A percentile compares a stretch with the other conserved stretches of the same genome.
Conservation (phyloP, 2,797 vertebrate genomes). For the Sebastolobus altivelis region DNA sequence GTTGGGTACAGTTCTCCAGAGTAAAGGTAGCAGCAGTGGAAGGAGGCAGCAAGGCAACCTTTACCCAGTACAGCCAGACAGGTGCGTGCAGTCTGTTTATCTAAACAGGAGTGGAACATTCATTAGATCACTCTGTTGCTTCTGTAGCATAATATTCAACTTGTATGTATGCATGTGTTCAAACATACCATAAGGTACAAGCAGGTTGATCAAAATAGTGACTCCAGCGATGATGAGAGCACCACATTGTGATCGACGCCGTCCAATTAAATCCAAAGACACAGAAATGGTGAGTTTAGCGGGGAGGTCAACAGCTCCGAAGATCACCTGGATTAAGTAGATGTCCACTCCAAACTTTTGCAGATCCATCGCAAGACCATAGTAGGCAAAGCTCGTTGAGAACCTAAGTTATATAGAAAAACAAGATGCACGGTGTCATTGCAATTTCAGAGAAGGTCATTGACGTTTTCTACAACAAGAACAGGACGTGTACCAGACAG, state of each 20-base stretch:
- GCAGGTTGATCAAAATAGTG: slow-evolving; percentile 87
- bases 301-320: slow-evolving; percentile 91
- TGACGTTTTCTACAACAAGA: slow-evolving; percentile 8
- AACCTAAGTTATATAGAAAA: slow-evolving; percentile 82
- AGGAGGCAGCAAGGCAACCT: slow-evolving; percentile 91
- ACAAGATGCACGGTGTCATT: neutral
- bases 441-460: neutral
- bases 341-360: slow-evolving; percentile 92
- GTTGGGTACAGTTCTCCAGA: slow-evolving; percentile 93
- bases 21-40: slow-evolving; percentile 92
- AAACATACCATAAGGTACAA: slow-evolving; percentile 89
- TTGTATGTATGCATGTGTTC: neutral
- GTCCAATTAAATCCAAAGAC: slow-evolving; percentile 87
- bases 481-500: slow-evolving; percentile 84
- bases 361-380: slow-evolving; percentile 92
- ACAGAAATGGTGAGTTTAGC: slow-evolving; percentile 89
- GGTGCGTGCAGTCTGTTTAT: slow-evolving; percentile 85
- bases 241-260: slow-evolving; percentile 86
- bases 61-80: slow-evolving; percentile 92
- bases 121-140: neutral
- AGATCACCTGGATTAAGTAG: slow-evolving; percentile 96
- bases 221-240: slow-evolving; percentile 87
- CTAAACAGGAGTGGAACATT: slow-evolving; percentile 71
- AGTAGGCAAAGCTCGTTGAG: slow-evolving; percentile 93
- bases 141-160: neutral